Evolutionary conservation across 2,113 vertebrate species (phyloP).

Genomic region (Oenanthe melanoleuca): DNA sequence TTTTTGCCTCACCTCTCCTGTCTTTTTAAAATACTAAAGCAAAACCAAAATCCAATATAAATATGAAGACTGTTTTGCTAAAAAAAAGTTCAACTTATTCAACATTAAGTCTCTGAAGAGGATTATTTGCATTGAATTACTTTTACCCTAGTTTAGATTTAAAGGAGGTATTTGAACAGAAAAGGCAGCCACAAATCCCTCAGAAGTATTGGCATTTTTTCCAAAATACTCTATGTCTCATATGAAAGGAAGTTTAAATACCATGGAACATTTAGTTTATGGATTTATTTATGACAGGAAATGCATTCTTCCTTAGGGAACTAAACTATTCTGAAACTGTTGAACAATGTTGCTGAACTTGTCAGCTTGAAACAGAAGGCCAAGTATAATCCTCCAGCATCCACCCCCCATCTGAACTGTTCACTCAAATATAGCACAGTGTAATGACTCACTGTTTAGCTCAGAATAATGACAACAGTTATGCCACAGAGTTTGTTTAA

Average conservation of each 20-base stretch:
- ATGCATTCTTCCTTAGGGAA: slow-evolving; percentile 47
- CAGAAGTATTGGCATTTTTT: not conserved
- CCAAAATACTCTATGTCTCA: not conserved
- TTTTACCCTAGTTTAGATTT: slow-evolving; percentile 20
- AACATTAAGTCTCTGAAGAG: not conserved
- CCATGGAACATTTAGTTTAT: slow-evolving; percentile 14
- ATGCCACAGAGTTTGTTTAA: not conserved
- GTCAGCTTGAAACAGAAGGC: slow-evolving; percentile 14
- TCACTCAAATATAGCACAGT: slow-evolving; percentile 13
- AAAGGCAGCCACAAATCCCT: not conserved
- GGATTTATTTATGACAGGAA: slow-evolving; percentile 56
- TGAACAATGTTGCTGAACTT: slow-evolving; percentile 49
- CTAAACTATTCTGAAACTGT: slow-evolving; percentile 18
- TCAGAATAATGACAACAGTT: slow-evolving; percentile 13
- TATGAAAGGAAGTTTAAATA: slow-evolving; percentile 39
- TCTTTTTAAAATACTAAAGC: not conserved
- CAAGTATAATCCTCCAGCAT: not conserved
- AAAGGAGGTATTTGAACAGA: not conserved
- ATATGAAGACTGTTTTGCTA: not conserved
- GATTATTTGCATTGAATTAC: not conserved
- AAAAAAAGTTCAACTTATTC: not conserved
- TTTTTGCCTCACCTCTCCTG: not conserved
- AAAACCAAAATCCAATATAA: not conserved
- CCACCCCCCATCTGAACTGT: not conserved
- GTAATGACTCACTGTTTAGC: slow-evolving; percentile 26